Base-by-base conservation (phyloP, 1,140 invertebrate genomes). In the Tetramorium alpestre region DNA sequence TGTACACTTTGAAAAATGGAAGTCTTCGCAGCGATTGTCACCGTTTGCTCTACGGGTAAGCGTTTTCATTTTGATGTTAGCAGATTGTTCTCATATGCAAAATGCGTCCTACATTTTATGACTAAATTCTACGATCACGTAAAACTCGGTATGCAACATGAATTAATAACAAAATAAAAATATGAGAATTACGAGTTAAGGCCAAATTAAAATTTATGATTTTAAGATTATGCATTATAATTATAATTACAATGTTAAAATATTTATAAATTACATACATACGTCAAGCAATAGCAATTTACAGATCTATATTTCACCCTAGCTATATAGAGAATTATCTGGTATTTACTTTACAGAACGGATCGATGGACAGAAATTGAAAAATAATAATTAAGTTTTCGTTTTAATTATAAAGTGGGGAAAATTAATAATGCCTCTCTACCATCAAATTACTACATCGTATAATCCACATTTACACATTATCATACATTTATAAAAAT, bases 331-430 rank as follows among this genome's bases (percentile, higher is more conserved):
- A 69, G n/a, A 41, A 67, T 44, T 81, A 54, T 0, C 25, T 18
- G 25, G 47, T 54, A 81, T 81, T 41, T 28, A 56, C 22, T 25
- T 33, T 47, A 47, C 1, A 5, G 47, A 58, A 85, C 2, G 41
- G 33, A 84, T 69, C 84, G 41, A 84, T 70, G 28, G 78, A 16
- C 5, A 28, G 60, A 41, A 41, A 87, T 87, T 72, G 49, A 88
- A 90, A 90, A 90, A 88, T 90, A 73, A 82, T 85, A 90, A 90
- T 88, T 86, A 56, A 78, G 72, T 77, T 86, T 81, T 86, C 13
- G 75, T n/a, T 69, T 69, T 44, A 69, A 69, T 69, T 47, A 41
- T 22, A 58, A 47, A 60, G 22, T 51, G 25, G 70, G 38, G 54
- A 60, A 80, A 85, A 90, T 28, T 54, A 33, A 54, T 38, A 18